These are phyloP conservation scores for Aldrovandia affinis DNA, from an alignment of 2,797 vertebrate genomes.

Conservation along the genomic window DNA sequence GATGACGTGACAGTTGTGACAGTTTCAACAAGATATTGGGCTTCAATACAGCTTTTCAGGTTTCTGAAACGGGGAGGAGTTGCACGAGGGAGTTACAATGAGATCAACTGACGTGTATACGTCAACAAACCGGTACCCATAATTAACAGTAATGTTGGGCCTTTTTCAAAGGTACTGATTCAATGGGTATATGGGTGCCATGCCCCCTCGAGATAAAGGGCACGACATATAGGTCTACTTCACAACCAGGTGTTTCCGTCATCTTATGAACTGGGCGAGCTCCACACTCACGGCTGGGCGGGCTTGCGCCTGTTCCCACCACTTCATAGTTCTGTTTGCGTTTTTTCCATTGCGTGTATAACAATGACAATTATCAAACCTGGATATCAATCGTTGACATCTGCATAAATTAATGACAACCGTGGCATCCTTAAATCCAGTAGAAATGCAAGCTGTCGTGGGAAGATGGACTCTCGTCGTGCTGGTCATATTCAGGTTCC, in stretches of 20 bases:
- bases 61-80: not conserved
- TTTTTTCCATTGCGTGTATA: not conserved
- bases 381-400: not conserved
- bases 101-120: not conserved
- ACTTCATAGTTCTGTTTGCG: conserved; percentile 16
- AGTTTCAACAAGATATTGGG: not conserved
- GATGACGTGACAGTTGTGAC: not conserved
- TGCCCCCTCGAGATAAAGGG: not conserved
- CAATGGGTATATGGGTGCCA: not conserved
- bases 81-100: not conserved
- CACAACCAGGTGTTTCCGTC: not conserved
- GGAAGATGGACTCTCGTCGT: conserved; percentile 6
- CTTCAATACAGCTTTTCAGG: not conserved
- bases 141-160: not conserved
- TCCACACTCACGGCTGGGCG: not conserved
- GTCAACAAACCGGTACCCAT: not conserved
- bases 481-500: conserved; percentile 3
- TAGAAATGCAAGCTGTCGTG: not conserved
- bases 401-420: not conserved
- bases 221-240: not conserved
- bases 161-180: conserved; percentile 6
- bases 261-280: not conserved
- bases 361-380: not conserved
- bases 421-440: not conserved
- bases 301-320: not conserved